A percentile compares a stretch with the other conserved stretches of the same genome.
Evolutionary conservation across 2,113 vertebrate genomes (phyloP).

Genomic region (Paradoxurus hermaphroditus): DNA sequence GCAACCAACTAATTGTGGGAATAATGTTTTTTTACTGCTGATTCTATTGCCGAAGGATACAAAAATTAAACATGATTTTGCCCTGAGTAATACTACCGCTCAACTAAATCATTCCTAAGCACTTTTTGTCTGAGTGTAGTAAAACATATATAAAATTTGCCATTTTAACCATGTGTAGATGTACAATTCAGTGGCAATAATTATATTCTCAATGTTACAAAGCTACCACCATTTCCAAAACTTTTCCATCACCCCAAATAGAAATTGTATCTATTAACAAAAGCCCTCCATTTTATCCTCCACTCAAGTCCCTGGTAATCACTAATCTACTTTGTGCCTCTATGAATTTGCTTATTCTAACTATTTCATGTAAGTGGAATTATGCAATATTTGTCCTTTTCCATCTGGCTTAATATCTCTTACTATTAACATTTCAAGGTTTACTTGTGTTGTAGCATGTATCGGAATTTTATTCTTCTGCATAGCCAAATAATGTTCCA

Average conservation of each 20-base stretch:
- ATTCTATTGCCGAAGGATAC: background rate
- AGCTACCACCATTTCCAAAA: background rate
- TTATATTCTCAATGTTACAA: background rate
- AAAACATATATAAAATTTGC: background rate
- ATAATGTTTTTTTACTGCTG: background rate
- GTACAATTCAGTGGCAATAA: background rate
- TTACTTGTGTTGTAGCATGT: background rate
- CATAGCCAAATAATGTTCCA: background rate
- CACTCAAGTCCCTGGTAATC: background rate
- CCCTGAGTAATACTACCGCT: background rate
- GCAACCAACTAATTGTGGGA: constrained; percentile 34
- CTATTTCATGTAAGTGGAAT: background rate
- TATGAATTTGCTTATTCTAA: background rate
- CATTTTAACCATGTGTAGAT: background rate
- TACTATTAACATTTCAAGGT: constrained; percentile 7
- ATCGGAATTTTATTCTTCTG: constrained; percentile 28
- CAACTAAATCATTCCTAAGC: background rate
- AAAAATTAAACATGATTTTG: constrained; percentile 10
- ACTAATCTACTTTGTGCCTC: background rate
- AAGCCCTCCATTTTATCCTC: background rate
- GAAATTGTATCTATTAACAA: constrained; percentile 1
- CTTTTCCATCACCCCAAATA: background rate
- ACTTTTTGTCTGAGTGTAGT: background rate
- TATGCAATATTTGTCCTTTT: background rate
- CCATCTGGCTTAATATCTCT: background rate